These are phyloP conservation scores for Stichopus chloronotus DNA, from an alignment of 35 echinoderm and acorn worm genomes.

Conservation along the genomic window DNA sequence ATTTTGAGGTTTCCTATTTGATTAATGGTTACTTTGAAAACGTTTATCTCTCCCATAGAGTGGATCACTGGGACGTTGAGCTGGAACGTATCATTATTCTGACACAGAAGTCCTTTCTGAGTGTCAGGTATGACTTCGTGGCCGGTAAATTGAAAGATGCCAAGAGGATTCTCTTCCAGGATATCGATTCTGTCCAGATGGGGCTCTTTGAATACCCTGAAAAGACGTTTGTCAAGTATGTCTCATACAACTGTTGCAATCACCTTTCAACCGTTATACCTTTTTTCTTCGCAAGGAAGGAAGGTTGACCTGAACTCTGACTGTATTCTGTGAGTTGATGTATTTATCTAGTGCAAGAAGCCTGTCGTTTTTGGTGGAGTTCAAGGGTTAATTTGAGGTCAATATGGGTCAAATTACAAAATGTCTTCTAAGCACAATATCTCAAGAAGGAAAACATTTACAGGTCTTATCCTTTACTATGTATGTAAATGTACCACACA, in stretches of 20 bases:
- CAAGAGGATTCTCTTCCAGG: slow-evolving; percentile 60
- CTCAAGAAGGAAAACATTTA: not conserved
- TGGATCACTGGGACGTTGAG: slow-evolving; percentile 98
- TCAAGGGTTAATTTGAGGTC: not conserved
- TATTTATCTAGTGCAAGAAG: not conserved
- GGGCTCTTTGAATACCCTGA: slow-evolving; percentile 89
- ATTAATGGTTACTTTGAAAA: too few relatives aligned
- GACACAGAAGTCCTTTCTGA: slow-evolving; percentile 68
- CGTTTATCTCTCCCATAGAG: not conserved
- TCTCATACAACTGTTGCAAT: not conserved
- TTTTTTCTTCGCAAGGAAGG: not conserved
- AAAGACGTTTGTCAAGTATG: slow-evolving; percentile 84
- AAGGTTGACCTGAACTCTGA: not conserved
- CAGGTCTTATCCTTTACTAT: too few relatives aligned
- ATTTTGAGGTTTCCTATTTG: too few relatives aligned
- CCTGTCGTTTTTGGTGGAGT: not conserved
- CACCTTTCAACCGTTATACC: not conserved
- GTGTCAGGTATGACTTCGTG: slow-evolving; percentile 94
- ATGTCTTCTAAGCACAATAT: not conserved
- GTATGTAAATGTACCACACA: too few relatives aligned
- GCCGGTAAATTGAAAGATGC: slow-evolving; percentile 58
- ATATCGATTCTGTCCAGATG: slow-evolving; percentile 69
- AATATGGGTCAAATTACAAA: not conserved
- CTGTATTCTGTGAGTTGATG: too few relatives aligned
- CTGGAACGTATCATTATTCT: slow-evolving; percentile 77